Conservation (phyloP, 2,797 vertebrate species). For the Myotis vivesi region DNA sequence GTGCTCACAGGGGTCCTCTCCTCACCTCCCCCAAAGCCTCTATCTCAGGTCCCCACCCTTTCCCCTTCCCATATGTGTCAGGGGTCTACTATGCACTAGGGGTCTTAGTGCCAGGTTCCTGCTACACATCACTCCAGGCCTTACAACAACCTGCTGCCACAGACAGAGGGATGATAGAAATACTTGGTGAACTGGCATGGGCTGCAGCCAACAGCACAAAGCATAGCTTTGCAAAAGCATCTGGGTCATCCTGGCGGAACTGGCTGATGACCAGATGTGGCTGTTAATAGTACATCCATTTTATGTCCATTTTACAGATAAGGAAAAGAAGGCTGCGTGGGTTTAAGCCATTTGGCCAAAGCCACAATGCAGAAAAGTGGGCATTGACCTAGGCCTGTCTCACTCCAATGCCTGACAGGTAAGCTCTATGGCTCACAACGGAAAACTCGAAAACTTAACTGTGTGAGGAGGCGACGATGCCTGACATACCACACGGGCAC, state of each 20-base stretch:
- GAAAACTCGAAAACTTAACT: background rate
- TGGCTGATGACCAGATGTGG: background rate
- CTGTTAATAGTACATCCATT: background rate
- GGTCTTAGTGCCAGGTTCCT: background rate
- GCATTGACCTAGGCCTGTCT: background rate
- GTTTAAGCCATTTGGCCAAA: background rate
- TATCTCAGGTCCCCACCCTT: background rate
- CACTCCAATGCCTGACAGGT: background rate
- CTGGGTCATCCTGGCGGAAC: background rate
- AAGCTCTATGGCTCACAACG: background rate
- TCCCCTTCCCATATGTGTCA: background rate
- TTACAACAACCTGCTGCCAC: background rate
- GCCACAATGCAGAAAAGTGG: background rate
- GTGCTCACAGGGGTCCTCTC: background rate
- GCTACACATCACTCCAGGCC: background rate
- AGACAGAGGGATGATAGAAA: background rate
- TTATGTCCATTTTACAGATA: background rate
- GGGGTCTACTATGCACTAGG: background rate
- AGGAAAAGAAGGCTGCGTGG: background rate
- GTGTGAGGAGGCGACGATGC: background rate
- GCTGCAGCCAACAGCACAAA: no score
- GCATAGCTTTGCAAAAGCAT: background rate
- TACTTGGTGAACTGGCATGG: fast-evolving
- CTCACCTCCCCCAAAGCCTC: background rate
- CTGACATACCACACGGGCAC: background rate